Evolutionary conservation across 2,888 invertebrate species (phyloP).

Genomic region (Eupithecia exiguata): DNA sequence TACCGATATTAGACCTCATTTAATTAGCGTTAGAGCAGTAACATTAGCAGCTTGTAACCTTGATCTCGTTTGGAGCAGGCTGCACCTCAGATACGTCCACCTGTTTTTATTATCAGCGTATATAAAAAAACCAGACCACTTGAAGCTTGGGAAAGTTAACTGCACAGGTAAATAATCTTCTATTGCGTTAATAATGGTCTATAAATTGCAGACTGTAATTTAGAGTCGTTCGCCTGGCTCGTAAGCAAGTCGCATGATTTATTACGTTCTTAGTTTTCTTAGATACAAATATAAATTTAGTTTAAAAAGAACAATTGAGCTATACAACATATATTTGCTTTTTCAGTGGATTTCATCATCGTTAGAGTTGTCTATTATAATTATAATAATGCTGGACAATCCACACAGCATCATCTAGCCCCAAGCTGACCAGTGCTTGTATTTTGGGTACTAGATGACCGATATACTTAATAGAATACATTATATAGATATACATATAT

Average conservation of each 20-base stretch:
- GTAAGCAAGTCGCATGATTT: neutral
- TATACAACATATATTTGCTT: conserved; percentile 54
- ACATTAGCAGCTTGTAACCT: conserved; percentile 70
- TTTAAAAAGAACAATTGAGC: conserved; percentile 54
- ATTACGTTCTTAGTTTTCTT: conserved; percentile 1
- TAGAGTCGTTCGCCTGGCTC: conserved; percentile 40
- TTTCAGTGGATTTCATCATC: conserved; percentile 54
- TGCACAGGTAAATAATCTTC: conserved; percentile 35
- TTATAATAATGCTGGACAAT: no score
- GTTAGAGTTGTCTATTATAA: no score
- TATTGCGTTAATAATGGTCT: conserved; percentile 38
- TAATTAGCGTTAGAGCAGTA: conserved; percentile 66
- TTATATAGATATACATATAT: no score
- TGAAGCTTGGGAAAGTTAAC: conserved; percentile 51
- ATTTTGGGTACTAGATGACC: no score
- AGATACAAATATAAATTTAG: conserved; percentile 7
- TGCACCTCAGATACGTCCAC: conserved; percentile 59
- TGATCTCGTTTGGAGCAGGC: conserved; percentile 68
- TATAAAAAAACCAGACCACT: conserved; percentile 45
- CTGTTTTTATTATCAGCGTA: conserved; percentile 51
- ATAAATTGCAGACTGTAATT: conserved; percentile 43
- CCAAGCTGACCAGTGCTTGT: no score
- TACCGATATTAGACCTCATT: conserved; percentile 62
- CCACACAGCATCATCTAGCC: no score
- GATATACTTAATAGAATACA: no score